Evolutionary conservation across 2,888 invertebrate genomes (phyloP).

Genomic region (Caenorhabditis sp.): DNA sequence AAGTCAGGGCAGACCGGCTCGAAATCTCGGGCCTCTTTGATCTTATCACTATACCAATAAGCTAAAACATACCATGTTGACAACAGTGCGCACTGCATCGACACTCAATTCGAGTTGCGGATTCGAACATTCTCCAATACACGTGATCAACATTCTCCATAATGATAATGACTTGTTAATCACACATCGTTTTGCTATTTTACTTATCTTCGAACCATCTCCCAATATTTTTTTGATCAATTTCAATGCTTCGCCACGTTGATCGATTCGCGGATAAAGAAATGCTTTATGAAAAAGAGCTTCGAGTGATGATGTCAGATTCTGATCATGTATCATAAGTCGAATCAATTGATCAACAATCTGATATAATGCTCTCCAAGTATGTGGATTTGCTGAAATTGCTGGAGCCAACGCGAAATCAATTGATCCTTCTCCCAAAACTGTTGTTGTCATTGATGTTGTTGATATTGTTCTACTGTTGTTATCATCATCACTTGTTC

Average conservation of each 20-base stretch:
- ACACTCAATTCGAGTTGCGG: conserved; percentile 54
- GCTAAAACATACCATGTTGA: conserved; percentile 48
- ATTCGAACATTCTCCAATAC: conserved; percentile 49
- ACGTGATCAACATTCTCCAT: conserved; percentile 56
- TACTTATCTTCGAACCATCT: conserved; percentile 37
- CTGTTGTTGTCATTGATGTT: not conserved
- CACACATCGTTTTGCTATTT: conserved; percentile 35
- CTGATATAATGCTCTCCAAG: conserved; percentile 60
- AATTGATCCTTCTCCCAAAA: conserved; percentile 57
- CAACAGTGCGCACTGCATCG: conserved; percentile 53
- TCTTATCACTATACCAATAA: too few relatives aligned
- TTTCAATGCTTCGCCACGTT: conserved; percentile 52
- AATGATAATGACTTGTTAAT: conserved; percentile 36
- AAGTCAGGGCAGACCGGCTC: too few relatives aligned
- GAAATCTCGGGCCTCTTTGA: too few relatives aligned
- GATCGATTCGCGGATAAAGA: conserved; percentile 54
- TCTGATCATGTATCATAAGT: conserved; percentile 50
- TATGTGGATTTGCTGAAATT: conserved; percentile 56
- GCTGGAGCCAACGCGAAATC: conserved; percentile 54
- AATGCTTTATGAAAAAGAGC: conserved; percentile 58
- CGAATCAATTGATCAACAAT: conserved; percentile 64
- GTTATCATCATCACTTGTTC: conserved; percentile 10
- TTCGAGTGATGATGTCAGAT: conserved; percentile 46
- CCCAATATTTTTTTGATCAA: conserved; percentile 41
- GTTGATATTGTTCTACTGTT: too few relatives aligned